These are phyloP conservation scores for Vultur gryphus DNA, from an alignment of 2,797 vertebrate genomes.

Conservation along the genomic window DNA sequence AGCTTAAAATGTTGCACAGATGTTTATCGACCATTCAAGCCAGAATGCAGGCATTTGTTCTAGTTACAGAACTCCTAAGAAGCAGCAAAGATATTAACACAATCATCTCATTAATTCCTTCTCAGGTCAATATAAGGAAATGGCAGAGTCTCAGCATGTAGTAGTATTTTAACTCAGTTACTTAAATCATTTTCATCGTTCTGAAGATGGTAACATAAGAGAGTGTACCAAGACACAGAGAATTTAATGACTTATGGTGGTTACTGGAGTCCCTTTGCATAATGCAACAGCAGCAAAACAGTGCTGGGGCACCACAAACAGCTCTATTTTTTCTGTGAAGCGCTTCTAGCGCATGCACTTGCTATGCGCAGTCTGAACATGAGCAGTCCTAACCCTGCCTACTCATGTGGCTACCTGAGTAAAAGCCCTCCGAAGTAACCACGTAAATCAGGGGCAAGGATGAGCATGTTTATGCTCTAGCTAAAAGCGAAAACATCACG, in stretches of 20 bases:
- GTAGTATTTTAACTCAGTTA: not conserved
- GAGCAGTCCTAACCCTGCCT: not conserved
- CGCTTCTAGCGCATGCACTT: not conserved
- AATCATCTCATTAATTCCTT: not conserved
- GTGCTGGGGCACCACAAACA: not conserved
- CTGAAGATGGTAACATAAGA: not conserved
- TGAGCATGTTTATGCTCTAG: fast-evolving
- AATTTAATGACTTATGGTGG: not conserved
- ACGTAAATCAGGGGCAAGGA: fast-evolving
- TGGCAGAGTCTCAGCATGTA: not conserved
- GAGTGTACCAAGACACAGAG: not conserved
- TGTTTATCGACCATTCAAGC: not conserved
- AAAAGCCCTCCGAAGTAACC: not conserved
- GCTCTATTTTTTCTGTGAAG: not conserved
- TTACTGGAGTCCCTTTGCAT: not conserved
- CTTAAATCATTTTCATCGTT: not conserved
- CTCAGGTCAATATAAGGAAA: not conserved
- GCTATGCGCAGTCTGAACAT: not conserved
- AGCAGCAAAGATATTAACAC: not conserved
- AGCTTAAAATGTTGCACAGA: not conserved
- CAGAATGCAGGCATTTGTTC: not conserved
- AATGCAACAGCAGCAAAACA: not conserved
- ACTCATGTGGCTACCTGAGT: not conserved
- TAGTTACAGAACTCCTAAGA: not conserved
- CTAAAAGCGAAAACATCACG: not conserved